Evolutionary conservation across 2,113 vertebrate genomes (phyloP).

Genomic region (Tragelaphus imberbis): DNA sequence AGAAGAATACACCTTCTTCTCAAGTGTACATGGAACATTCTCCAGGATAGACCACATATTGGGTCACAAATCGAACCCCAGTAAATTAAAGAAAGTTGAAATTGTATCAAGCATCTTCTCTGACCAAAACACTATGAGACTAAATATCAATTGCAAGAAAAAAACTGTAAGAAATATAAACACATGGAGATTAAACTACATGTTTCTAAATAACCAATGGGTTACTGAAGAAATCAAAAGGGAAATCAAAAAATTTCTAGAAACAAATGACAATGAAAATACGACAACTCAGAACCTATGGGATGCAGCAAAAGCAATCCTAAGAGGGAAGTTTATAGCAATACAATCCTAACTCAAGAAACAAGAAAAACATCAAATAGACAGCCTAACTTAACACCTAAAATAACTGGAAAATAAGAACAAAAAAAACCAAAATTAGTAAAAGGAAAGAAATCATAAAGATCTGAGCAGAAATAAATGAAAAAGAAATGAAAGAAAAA

Average conservation of each 20-base stretch:
- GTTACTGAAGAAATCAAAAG: neutral
- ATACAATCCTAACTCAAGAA: neutral
- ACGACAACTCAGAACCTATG: neutral
- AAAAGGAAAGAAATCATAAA: neutral
- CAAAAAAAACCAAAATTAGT: neutral
- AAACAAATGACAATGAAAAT: neutral
- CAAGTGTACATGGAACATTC: neutral
- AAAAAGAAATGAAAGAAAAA: neutral
- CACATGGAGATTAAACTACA: neutral
- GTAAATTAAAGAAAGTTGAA: neutral
- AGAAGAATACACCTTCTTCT: neutral
- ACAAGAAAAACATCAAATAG: neutral
- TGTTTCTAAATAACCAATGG: neutral
- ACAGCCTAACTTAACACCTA: neutral
- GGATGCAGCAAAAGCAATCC: neutral
- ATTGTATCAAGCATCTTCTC: neutral
- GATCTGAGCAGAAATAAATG: neutral
- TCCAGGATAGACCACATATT: neutral
- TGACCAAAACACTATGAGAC: neutral
- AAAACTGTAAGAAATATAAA: neutral
- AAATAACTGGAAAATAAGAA: neutral
- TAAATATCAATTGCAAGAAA: neutral
- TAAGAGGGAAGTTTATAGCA: neutral
- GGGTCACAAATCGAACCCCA: neutral
- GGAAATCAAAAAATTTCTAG: neutral